Evolutionary conservation across 2,113 vertebrate genomes (phyloP), one percentile per base, ranked within the genome.

Genomic region (Noturus placidus): DNA sequence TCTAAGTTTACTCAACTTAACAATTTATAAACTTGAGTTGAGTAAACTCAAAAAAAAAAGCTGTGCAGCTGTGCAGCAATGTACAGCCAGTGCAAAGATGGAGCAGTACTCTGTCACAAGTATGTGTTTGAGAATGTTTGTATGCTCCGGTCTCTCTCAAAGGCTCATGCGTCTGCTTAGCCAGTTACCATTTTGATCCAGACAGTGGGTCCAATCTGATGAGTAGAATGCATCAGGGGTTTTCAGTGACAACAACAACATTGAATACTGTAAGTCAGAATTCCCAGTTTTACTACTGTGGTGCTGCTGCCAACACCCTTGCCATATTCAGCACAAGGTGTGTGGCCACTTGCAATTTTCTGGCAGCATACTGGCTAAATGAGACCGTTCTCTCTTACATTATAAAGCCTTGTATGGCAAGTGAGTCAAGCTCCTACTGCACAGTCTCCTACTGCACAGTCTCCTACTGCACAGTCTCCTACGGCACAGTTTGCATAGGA

Each of bases 341-440:
- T 78, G 76, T 78, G 46, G 76, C 76, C 76, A 78, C 46, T 74
- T 42, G 20, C 25, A 78, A n/a, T 78, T 52, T n/a, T 52, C 14
- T 78, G 46, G 46, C 46, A 52, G 42, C 2, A 52, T 30, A 54
- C 76, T 30, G 5, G 27, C 17, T n/a, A 52, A 78, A 9, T 17
- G 76, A 78, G 25, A 52, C 72, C 14, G 42, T 42, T 76, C 42
- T 5, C 1, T 76, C 38, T 76, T 50, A 13, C 10, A 76, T 50
- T 76, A 27, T 50, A 76, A 46, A 74, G 17, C 3, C 33, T 22
- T 1, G 17, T 42, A 22, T 20, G 35, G 8, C 20, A 13, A 27
- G 7, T 72, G 27, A 35, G 8, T 46, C 19, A 77, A 27, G 13
- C 13, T 27, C 7, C 14, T n/a, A n/a, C 13, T 50, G 69, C 69